phyloP scores from a whole-genome alignment of 2,113 vertebrate genomes.

The Ailurus styani region DNA sequence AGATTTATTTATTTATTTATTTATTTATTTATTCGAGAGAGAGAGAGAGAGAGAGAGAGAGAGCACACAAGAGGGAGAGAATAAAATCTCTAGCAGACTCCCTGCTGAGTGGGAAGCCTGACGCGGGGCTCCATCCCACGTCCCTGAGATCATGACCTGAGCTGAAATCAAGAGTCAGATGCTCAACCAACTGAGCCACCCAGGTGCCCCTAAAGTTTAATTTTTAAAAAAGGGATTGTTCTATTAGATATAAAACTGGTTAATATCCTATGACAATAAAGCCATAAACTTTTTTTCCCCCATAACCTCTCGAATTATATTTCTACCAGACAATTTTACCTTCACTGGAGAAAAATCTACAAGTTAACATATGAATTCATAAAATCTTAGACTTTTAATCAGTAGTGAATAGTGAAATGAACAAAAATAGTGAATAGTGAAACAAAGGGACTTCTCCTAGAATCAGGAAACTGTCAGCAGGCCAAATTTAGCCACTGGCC shows the following conservation, averaged over 20 bases:
- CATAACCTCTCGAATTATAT: background rate
- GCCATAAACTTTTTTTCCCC: background rate
- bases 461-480: background rate
- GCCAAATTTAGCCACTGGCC: background rate
- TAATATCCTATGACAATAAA: background rate
- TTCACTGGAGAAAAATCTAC: background rate
- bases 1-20: background rate
- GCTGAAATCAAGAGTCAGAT: background rate
- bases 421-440: background rate
- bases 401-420: background rate
- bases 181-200: no score
- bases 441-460: background rate
- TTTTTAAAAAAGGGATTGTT: background rate
- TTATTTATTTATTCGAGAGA: no score
- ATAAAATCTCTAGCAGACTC: background rate
- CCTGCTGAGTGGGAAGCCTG: background rate
- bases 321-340: background rate
- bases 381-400: background rate
- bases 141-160: background rate
- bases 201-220: background rate
- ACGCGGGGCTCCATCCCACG: fast-evolving
- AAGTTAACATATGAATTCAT: background rate
- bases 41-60: no score
- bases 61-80: background rate
- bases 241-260: background rate